phyloP scores from a whole-genome alignment of 2,888 invertebrate species.

The Neocrepidodera transversa region DNA sequence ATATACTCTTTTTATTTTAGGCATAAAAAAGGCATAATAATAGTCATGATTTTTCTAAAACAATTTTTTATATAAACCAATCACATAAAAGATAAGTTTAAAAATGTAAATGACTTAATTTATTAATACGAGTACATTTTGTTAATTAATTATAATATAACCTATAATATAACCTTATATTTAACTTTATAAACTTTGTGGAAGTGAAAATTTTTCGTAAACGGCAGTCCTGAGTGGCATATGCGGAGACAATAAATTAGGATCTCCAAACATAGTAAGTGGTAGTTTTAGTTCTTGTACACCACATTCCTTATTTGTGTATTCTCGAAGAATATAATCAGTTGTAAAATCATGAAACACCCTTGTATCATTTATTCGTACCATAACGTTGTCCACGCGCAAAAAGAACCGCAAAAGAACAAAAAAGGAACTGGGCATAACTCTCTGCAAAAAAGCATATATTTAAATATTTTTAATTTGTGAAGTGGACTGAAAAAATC shows the following conservation, averaged over 20 bases:
- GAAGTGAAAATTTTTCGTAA: constrained; percentile 58
- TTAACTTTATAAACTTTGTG: no score
- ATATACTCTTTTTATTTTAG: no score
- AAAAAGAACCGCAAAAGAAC: constrained; percentile 90
- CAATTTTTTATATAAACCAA: no score
- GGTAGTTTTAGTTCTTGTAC: constrained; percentile 73
- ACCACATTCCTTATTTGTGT: constrained; percentile 78
- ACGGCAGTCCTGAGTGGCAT: constrained; percentile 65
- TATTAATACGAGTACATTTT: no score
- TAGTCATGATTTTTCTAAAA: no score
- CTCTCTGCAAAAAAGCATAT: constrained; percentile 71
- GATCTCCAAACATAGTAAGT: constrained; percentile 68
- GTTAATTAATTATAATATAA: no score
- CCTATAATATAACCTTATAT: no score
- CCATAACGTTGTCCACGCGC: constrained; percentile 91
- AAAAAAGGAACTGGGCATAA: constrained; percentile 95
- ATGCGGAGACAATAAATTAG: constrained; percentile 72
- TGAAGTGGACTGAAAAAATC: no score
- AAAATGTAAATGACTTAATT: no score
- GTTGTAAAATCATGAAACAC: constrained; percentile 80
- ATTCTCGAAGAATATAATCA: constrained; percentile 83
- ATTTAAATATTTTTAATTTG: not conserved
- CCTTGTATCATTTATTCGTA: constrained; percentile 87
- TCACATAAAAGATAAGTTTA: no score
- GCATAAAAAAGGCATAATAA: no score